Conservation (phyloP, 2,797 vertebrate genomes). For the Pseudotriccus pelzelni region DNA sequence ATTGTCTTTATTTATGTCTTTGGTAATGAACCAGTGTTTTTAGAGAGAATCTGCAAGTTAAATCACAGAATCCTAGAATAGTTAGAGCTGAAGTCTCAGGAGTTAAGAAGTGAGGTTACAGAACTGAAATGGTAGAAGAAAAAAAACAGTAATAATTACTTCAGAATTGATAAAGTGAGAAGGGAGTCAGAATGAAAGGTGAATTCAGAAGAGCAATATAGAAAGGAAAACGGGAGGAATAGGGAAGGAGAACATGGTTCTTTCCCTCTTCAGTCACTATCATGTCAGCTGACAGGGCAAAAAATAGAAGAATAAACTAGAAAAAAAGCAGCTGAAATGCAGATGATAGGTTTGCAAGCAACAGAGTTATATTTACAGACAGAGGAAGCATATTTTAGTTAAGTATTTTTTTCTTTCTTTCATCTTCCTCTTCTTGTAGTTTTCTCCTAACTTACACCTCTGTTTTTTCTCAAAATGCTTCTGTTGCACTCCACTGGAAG, state of each 20-base stretch:
- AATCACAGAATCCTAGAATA: neutral
- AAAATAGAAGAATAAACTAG: neutral
- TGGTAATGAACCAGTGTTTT: neutral
- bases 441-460: neutral
- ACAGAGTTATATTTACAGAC: conserved; percentile 9
- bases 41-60: neutral
- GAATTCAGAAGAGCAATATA: neutral
- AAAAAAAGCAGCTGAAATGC: neutral
- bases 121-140: neutral
- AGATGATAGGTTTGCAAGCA: conserved; percentile 31
- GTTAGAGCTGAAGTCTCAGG: neutral
- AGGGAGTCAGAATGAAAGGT: neutral
- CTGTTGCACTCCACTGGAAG: neutral
- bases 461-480: neutral
- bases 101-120: neutral
- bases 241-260: neutral
- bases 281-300: neutral
- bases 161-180: neutral
- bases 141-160: neutral
- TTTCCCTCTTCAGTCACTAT: no score
- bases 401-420: neutral
- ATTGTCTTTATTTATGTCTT: neutral
- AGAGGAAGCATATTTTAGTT: conserved; percentile 1
- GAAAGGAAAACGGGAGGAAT: neutral
- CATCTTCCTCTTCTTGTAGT: neutral